These are phyloP conservation scores for Drosophila histrio DNA, from an alignment of 2,888 invertebrate species.

Conservation along the genomic window DNA sequence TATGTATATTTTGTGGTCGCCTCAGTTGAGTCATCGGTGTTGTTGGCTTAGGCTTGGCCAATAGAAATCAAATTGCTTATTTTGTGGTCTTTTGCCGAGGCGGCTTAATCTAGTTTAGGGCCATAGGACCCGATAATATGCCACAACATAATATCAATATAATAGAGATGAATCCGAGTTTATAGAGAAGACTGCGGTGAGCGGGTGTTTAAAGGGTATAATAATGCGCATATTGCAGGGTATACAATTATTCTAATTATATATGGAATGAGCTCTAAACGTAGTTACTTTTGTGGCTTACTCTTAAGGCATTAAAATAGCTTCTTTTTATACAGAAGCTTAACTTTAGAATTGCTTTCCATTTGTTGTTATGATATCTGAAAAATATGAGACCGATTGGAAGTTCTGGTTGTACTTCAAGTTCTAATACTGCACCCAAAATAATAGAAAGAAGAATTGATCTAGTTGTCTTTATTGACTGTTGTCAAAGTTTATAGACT, in stretches of 20 bases:
- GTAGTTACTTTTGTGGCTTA: no score
- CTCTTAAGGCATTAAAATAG: no score
- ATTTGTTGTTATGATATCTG: no score
- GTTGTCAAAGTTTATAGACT: no score
- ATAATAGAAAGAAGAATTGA: no score
- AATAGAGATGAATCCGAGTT: background rate
- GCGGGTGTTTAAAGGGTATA: background rate
- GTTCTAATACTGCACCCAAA: no score
- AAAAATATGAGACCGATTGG: no score
- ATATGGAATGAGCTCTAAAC: no score
- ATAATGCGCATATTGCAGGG: slow-evolving; percentile 3
- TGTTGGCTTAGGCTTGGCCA: slow-evolving; percentile 15
- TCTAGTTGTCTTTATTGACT: no score
- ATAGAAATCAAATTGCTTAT: slow-evolving; percentile 26
- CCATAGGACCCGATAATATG: background rate
- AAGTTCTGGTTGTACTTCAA: no score
- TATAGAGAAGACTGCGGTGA: background rate
- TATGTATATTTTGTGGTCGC: slow-evolving; percentile 40
- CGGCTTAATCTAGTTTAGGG: slow-evolving; percentile 12
- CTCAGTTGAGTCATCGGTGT: slow-evolving; percentile 63
- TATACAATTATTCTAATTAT: background rate
- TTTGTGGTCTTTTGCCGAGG: slow-evolving; percentile 7
- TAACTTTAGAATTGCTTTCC: no score
- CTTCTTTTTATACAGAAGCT: no score
- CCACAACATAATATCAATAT: slow-evolving; percentile 9